A percentile compares a stretch with the other conserved stretches of the same genome.
Conservation (phyloP, 2,888 invertebrate species). For the Nomada ferruginata region DNA sequence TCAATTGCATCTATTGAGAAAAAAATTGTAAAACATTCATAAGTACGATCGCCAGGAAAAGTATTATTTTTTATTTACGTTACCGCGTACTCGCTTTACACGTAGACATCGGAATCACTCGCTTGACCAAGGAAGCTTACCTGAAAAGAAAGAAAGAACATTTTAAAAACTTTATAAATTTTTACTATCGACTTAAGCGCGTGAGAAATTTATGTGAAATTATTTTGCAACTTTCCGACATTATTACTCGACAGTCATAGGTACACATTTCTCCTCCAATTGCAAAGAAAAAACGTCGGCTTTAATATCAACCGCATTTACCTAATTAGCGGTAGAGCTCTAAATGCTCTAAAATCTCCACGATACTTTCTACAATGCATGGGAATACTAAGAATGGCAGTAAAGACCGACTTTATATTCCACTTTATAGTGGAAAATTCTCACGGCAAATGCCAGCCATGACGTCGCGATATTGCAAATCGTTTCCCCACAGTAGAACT, state of each 20-base stretch:
- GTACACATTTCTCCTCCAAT: not conserved
- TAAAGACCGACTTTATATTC: not conserved
- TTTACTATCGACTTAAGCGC: not conserved
- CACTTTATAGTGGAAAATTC: slow-evolving; percentile 11
- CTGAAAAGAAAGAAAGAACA: slow-evolving; percentile 29
- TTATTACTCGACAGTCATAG: not conserved
- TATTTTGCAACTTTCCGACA: not conserved
- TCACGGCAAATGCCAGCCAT: slow-evolving; percentile 11
- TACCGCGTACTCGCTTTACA: slow-evolving; percentile 39
- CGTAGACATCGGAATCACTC: not conserved
- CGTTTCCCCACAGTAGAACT: slow-evolving; percentile 19
- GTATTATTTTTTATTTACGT: slow-evolving; percentile 21
- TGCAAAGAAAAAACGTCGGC: not conserved
- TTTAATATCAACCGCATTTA: not conserved
- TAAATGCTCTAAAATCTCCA: not conserved
- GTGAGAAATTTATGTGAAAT: not conserved
- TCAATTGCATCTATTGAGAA: too few relatives aligned
- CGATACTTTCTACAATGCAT: not conserved
- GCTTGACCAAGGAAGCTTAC: slow-evolving; percentile 21
- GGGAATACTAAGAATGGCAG: not conserved
- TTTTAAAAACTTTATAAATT: not conserved
- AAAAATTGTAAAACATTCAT: slow-evolving; percentile 5
- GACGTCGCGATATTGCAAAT: slow-evolving; percentile 30
- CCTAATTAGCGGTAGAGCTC: not conserved
- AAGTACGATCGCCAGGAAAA: not conserved